These are phyloP conservation scores for Chamaea fasciata DNA, from an alignment of 2,113 vertebrate species.

Conservation along the genomic window DNA sequence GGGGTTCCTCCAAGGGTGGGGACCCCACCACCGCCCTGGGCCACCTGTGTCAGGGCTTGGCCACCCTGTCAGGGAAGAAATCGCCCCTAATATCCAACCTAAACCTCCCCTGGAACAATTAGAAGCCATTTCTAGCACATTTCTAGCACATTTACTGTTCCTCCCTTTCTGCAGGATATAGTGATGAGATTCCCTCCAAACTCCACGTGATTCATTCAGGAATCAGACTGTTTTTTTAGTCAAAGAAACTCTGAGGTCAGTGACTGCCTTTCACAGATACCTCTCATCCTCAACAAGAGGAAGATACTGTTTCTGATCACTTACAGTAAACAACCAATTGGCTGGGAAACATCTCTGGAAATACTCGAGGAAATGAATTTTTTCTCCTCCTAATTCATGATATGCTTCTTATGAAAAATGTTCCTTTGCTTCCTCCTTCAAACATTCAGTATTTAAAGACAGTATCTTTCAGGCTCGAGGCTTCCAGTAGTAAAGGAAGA, in stretches of 20 bases:
- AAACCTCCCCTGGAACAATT: not conserved
- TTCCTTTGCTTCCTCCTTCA: not conserved
- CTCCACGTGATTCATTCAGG: fast-evolving
- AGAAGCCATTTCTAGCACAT: not conserved
- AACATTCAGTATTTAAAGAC: not conserved
- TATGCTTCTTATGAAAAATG: not conserved
- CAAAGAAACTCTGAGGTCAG: not conserved
- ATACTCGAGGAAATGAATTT: not conserved
- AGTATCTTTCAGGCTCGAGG: not conserved
- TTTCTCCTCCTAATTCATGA: not conserved
- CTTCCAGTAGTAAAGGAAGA: not conserved
- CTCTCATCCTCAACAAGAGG: not conserved
- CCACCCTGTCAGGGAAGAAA: not conserved
- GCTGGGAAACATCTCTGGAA: not conserved
- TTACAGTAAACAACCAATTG: not conserved
- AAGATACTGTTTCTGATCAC: not conserved
- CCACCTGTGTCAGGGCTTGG: not conserved
- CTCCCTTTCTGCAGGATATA: not conserved
- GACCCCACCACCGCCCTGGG: too few species aligned
- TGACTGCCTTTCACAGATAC: not conserved
- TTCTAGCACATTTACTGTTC: not conserved
- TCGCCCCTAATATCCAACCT: not conserved
- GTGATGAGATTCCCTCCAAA: not conserved
- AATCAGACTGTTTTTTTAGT: not conserved
- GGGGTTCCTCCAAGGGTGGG: not conserved